Evolutionary conservation across 92 coral and sea anemone species (phyloP).

Genomic region (Anthopleura xanthogrammica): DNA sequence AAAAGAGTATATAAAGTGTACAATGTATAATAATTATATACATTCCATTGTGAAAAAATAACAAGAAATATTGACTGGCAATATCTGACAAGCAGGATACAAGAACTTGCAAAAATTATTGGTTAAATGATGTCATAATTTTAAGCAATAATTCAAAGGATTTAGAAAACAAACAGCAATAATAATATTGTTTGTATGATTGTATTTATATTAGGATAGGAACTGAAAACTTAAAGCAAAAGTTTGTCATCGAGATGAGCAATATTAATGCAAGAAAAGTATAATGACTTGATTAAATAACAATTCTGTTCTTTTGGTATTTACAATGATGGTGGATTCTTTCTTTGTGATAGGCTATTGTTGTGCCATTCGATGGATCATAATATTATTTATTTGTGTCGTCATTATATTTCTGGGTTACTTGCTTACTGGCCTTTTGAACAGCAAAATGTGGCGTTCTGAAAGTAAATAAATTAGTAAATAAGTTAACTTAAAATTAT

Average conservation of each 20-base stretch:
- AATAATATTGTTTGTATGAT: neutral
- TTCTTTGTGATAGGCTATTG: neutral
- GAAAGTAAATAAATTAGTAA: constrained; percentile 4
- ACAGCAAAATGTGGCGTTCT: constrained; percentile 80
- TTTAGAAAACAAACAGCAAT: neutral
- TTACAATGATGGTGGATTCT: neutral
- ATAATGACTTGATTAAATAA: neutral
- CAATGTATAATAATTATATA: too few relatives aligned
- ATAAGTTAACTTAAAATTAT: neutral
- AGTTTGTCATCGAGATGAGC: neutral
- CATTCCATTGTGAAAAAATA: too few relatives aligned
- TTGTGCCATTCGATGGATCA: neutral
- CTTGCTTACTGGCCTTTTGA: constrained; percentile 71
- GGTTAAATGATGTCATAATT: too few relatives aligned
- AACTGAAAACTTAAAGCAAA: neutral
- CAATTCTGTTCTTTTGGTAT: neutral
- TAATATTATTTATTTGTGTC: neutral
- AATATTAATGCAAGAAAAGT: too few relatives aligned
- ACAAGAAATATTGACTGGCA: too few relatives aligned
- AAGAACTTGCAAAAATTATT: too few relatives aligned
- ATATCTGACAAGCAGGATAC: too few relatives aligned
- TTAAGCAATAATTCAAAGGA: too few relatives aligned
- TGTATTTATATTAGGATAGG: neutral
- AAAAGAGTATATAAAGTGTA: too few relatives aligned
- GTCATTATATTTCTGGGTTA: neutral